Percentiles rank a stretch among this genome's conserved stretches.
Evolutionary conservation across 1,140 invertebrate species (phyloP).

Genomic region (Conus betulinus): DNA sequence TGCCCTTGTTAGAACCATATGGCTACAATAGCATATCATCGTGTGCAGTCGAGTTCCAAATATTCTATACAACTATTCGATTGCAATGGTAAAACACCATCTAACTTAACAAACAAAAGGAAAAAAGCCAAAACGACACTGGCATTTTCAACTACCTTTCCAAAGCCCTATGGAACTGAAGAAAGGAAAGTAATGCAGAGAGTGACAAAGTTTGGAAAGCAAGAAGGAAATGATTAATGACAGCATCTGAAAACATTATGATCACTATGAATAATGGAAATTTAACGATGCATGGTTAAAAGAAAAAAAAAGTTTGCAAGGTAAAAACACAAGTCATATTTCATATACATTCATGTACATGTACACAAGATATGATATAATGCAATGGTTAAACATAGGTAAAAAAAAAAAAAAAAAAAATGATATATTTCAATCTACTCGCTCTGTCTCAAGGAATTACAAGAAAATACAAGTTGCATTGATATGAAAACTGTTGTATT

Average conservation of each 20-base stretch:
- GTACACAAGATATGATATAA: slow-evolving; percentile 16
- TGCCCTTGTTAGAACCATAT: no score
- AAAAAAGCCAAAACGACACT: not conserved
- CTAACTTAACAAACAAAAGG: not conserved
- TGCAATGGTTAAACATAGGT: slow-evolving; percentile 11
- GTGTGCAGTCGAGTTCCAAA: no score
- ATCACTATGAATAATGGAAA: not conserved
- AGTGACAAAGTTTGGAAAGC: not conserved
- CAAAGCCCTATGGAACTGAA: not conserved
- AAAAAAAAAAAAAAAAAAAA: slow-evolving; percentile 4
- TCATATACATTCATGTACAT: not conserved
- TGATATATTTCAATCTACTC: slow-evolving; percentile 34
- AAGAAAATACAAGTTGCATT: slow-evolving; percentile 22
- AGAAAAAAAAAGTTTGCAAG: no score
- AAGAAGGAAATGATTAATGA: not conserved
- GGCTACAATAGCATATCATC: no score
- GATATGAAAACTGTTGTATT: slow-evolving; percentile 28
- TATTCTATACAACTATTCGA: no score
- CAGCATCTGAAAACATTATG: not conserved
- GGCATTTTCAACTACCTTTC: not conserved
- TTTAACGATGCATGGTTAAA: not conserved
- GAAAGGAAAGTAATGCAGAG: not conserved
- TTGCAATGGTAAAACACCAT: no score
- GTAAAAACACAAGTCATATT: not conserved
- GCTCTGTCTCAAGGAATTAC: slow-evolving; percentile 32